Base-by-base conservation (phyloP, 2,113 vertebrate species). In the Otocyon megalotis region DNA sequence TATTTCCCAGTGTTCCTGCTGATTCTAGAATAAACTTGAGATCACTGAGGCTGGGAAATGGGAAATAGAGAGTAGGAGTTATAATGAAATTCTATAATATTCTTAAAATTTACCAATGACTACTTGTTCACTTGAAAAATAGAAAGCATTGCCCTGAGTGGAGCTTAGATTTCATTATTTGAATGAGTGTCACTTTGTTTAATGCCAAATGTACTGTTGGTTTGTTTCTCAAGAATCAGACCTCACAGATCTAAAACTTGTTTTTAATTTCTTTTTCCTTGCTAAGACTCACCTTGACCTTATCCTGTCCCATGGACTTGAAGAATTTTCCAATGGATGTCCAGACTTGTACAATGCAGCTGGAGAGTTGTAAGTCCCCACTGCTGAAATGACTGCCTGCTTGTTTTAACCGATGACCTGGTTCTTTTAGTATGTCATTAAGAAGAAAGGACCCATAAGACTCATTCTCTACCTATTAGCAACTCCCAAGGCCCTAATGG, bases 281-380 rank as follows among this genome's bases (percentile, higher is more conserved):
- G 88, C 93, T 94, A 94, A 99, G 99, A 98, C 98, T 99, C 98
- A 99, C 99, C 80, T 99, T 99, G 97, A 99, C 99, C 86, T 99
- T 99, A 96, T 99, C 99, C 32, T 99, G 99, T 97, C 99, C 99
- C 11, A 99, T 99, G 99, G 99, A 99, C 97, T 98, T 99, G 98
- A 99, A 99, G 99, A 99, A 99, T 98, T 99, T 99, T 98, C 99
- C 99, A 4, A 99, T 99, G 99, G 99, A 99, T 92, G 99, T 99
- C 26, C 99, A 99, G 98, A 99, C 99, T 2, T 99, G 99, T 90
- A 99, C 99, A 1, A 99, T 99, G 99, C 99, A 99, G 96, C 98
- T 99, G 94, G 99, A 99, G 94, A 99, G 99, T 95, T 99, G 99
- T 99, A 98, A 99, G 99, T 98, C 58, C 94, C 67, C 43, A 32